A percentile compares a stretch with the other conserved stretches of the same genome.
These are phyloP conservation scores for Erethizon dorsatum DNA, from an alignment of 2,797 vertebrate species.

Conservation along the genomic window DNA sequence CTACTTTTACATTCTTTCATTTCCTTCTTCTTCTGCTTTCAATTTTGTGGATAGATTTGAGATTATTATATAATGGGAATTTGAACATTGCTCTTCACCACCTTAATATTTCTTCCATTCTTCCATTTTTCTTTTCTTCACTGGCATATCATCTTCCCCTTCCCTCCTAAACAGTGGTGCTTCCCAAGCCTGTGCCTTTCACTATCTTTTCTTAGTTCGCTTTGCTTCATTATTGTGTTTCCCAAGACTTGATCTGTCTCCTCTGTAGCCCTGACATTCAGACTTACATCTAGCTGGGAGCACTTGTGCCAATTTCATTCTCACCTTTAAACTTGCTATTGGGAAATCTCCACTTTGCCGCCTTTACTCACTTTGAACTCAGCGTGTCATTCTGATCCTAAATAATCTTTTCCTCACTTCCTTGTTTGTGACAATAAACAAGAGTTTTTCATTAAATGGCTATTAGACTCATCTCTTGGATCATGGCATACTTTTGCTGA, in stretches of 20 bases:
- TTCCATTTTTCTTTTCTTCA: not conserved
- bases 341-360: not conserved
- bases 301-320: not conserved
- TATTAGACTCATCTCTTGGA: not conserved
- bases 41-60: not conserved
- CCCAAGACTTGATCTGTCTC: not conserved
- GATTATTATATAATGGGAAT: not conserved
- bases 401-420: slow-evolving; percentile 6
- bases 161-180: not conserved
- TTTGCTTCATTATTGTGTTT: not conserved
- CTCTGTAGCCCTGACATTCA: not conserved
- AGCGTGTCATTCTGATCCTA: not conserved
- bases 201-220: not conserved
- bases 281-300: not conserved
- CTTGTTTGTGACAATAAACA: slow-evolving; percentile 15
- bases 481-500: not conserved
- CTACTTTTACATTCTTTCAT: not conserved
- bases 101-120: not conserved
- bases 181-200: not conserved
- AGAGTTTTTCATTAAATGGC: not conserved
- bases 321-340: slow-evolving; percentile 17
- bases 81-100: not conserved
- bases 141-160: not conserved
- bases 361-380: slow-evolving; percentile 34
- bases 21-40: not conserved